Evolutionary conservation across 2,113 vertebrate species (phyloP).

Genomic region (Daboia siamensis): DNA sequence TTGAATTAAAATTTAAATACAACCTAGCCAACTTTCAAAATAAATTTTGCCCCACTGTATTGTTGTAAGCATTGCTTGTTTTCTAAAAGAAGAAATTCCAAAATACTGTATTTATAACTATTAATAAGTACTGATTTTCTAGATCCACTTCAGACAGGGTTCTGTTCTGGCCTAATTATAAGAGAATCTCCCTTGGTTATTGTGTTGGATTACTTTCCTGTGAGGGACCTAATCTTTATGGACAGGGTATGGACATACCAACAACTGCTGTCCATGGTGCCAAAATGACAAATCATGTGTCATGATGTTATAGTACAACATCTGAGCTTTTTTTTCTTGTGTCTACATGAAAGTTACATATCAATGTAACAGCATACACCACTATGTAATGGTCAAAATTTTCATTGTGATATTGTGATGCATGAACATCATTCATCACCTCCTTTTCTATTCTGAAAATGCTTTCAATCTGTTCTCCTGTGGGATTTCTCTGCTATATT

Average conservation of each 20-base stretch:
- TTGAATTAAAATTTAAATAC: not conserved
- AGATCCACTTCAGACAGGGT: not conserved
- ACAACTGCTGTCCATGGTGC: not conserved
- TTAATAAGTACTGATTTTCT: not conserved
- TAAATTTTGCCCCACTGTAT: not conserved
- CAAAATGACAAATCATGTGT: not conserved
- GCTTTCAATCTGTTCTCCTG: not conserved
- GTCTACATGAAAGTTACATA: not conserved
- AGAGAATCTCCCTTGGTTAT: not conserved
- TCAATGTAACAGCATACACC: not conserved
- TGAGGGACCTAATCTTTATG: not conserved
- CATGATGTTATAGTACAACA: not conserved
- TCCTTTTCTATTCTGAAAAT: not conserved
- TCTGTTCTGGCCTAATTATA: not conserved
- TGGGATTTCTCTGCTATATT: not conserved
- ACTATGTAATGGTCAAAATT: not conserved
- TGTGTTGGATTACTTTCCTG: not conserved
- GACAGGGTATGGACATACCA: not conserved
- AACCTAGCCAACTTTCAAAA: not conserved
- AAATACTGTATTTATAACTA: not conserved
- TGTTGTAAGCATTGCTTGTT: not conserved
- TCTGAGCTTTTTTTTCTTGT: not conserved
- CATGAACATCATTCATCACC: not conserved
- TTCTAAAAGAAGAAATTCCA: not conserved
- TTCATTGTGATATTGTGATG: not conserved